These are phyloP conservation scores for Menidia menidia DNA, from an alignment of 2,797 vertebrate species.

Conservation along the genomic window DNA sequence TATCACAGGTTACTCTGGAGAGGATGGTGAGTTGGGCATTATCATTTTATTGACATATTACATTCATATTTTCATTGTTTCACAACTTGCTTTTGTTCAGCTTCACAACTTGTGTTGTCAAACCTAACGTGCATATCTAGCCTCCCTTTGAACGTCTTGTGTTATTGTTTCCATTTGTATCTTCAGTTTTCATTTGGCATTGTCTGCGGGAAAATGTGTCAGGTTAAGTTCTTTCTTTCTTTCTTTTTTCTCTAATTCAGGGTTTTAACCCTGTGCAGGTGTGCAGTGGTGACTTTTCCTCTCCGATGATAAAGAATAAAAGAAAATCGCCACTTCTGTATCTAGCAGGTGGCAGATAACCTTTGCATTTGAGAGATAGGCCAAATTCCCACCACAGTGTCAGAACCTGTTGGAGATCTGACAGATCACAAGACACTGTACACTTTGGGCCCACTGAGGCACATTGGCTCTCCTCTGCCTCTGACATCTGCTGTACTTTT, in stretches of 20 bases:
- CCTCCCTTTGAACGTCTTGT: slow-evolving; percentile 39
- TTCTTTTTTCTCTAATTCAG: slow-evolving; percentile 9
- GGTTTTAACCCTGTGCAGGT: slow-evolving; percentile 52
- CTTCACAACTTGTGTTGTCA: slow-evolving; percentile 5
- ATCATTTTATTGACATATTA: slow-evolving; percentile 3
- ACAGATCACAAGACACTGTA: slow-evolving; percentile 56
- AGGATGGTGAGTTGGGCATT: slow-evolving; percentile 88
- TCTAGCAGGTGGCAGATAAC: slow-evolving; percentile 67
- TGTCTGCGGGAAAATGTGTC: slow-evolving; percentile 82
- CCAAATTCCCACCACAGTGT: slow-evolving; percentile 63
- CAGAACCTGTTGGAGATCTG: slow-evolving; percentile 61
- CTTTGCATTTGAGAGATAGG: slow-evolving; percentile 60
- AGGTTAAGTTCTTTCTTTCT: slow-evolving; percentile 77
- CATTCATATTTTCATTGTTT: not conserved
- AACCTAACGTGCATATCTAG: slow-evolving; percentile 5
- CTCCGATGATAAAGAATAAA: slow-evolving; percentile 13
- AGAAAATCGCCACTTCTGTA: slow-evolving; percentile 22
- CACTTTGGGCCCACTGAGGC: slow-evolving; percentile 37
- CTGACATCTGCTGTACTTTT: slow-evolving; percentile 31
- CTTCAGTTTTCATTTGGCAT: slow-evolving; percentile 81
- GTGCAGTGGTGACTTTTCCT: slow-evolving; percentile 55
- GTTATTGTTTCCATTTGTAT: slow-evolving; percentile 37
- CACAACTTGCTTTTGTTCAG: not conserved
- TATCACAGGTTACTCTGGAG: slow-evolving; percentile 91
- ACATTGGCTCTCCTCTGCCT: slow-evolving; percentile 28